A percentile compares a stretch with the other conserved stretches of the same genome.
phyloP scores from a whole-genome alignment of 2,888 invertebrate genomes.

The Eristalis tenax region DNA sequence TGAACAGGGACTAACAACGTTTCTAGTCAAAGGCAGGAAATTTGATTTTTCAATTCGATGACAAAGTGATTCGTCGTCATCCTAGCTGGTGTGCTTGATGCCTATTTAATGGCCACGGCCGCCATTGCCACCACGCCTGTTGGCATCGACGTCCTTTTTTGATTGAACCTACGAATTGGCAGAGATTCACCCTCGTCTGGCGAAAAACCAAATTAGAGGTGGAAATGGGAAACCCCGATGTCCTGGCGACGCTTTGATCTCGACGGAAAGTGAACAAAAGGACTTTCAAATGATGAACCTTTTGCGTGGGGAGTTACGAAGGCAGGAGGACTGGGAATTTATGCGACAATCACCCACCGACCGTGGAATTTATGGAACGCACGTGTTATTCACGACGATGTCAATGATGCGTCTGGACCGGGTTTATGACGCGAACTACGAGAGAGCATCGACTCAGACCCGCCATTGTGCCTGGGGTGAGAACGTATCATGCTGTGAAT shows the following conservation, averaged over 20 bases:
- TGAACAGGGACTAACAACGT: slow-evolving; percentile 37
- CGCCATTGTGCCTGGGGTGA: not conserved
- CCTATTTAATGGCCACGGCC: not conserved
- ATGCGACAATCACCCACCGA: slow-evolving; percentile 29
- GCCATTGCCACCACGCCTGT: not conserved
- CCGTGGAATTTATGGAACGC: slow-evolving; percentile 34
- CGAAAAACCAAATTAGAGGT: slow-evolving; percentile 54
- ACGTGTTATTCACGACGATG: slow-evolving; percentile 66
- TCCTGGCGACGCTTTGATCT: slow-evolving; percentile 29
- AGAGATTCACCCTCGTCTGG: not conserved
- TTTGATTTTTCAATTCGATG: slow-evolving; percentile 58
- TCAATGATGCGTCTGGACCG: slow-evolving; percentile 49
- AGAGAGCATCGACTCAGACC: not conserved
- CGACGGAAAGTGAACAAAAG: slow-evolving; percentile 14
- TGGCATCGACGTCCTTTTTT: not conserved
- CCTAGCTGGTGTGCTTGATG: not conserved
- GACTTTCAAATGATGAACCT: not conserved
- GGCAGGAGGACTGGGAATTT: slow-evolving; percentile 31
- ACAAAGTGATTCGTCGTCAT: slow-evolving; percentile 34
- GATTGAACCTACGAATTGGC: slow-evolving; percentile 10
- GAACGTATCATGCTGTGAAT: slow-evolving; percentile 32
- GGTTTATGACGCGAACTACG: slow-evolving; percentile 39
- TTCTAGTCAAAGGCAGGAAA: slow-evolving; percentile 51
- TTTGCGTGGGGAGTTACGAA: not conserved
- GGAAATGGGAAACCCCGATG: slow-evolving; percentile 45